Evolutionary conservation across 2,797 vertebrate species (phyloP), one percentile per base, ranked within the genome.

Genomic region (Pachyuromys duprasi): DNA sequence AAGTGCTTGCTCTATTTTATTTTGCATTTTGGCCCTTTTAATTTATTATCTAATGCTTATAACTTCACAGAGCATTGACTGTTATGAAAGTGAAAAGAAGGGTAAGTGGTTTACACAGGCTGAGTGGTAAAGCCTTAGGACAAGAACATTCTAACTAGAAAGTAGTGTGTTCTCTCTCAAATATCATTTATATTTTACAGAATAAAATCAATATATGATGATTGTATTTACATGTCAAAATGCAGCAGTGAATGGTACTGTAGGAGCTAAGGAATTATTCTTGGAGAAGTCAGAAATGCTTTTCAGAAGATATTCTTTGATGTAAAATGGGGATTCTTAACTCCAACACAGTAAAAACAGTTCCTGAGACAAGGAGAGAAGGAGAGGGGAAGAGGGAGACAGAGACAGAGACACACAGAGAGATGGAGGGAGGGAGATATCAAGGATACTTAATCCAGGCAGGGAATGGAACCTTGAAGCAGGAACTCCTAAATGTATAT

Each of bases 71-170:
- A 72, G 36, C 42, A 76, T 67, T 93, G 57, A 72, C 78, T 12
- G 79, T 90, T 74, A 86, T 63, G n/a, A 65, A 94, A 94, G n/a
- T 86, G 15, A 89, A 91, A 20, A 67, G 45, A 91, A 74, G 9
- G 33, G 53, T 91, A 89, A 65, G 22, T 75, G 57, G 6, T 63
- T 91, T 28, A 82, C 24, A 22, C 15, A 69, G 55, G 45, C 24
- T 70, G 62, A 62, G 20, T 78, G 75, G 9, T 2, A 84, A 80
- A 78, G 22, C 53, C 24, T 7, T 60, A 13, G 31, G 70, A 86
- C 8, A 91, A 42, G 57, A 92, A 18, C 70, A n/a, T 39, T 60
- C 28, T 33, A 76, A 26, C 26, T 49, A 81, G 82, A 96, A 42
- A 60, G 22, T 69, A 45, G 0, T 60, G 9, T 74, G 5, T 87